Percentiles rank a stretch among this genome's conserved stretches.
phyloP scores from a whole-genome alignment of 2,797 vertebrate genomes.

The Parauchenoglanis ngamensis region DNA sequence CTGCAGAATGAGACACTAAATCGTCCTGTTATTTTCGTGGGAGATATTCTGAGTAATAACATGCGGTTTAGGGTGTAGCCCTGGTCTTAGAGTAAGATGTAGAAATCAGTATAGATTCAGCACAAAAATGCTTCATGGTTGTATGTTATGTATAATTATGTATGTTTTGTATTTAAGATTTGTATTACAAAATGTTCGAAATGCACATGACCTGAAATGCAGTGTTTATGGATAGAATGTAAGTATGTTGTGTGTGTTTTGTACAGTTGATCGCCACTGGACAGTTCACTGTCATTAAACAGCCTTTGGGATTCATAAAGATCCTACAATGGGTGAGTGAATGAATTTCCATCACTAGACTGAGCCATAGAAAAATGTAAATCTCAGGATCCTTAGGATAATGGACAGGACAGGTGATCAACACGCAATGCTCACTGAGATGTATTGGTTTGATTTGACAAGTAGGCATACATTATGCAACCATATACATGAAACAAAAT shows the following conservation, averaged over 20 bases:
- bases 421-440: background rate
- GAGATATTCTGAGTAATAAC: background rate
- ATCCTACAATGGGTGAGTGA: conserved; percentile 87
- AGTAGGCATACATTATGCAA: background rate
- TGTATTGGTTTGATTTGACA: background rate
- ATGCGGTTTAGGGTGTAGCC: background rate
- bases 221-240: background rate
- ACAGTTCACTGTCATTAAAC: conserved; percentile 85
- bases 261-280: conserved; percentile 85
- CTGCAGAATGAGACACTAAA: background rate
- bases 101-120: no score
- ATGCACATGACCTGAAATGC: background rate
- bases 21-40: background rate
- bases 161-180: background rate
- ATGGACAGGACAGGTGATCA: background rate
- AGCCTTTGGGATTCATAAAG: conserved; percentile 90
- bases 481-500: no score
- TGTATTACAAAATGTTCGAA: background rate
- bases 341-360: background rate
- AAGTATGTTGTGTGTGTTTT: conserved; percentile 37
- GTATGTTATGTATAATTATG: background rate
- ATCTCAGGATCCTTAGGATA: background rate
- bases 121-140: background rate
- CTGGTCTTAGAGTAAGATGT: background rate
- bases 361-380: background rate